These are phyloP conservation scores for Conchocele bisecta DNA, from an alignment of 2,888 invertebrate genomes.

Conservation along the genomic window DNA sequence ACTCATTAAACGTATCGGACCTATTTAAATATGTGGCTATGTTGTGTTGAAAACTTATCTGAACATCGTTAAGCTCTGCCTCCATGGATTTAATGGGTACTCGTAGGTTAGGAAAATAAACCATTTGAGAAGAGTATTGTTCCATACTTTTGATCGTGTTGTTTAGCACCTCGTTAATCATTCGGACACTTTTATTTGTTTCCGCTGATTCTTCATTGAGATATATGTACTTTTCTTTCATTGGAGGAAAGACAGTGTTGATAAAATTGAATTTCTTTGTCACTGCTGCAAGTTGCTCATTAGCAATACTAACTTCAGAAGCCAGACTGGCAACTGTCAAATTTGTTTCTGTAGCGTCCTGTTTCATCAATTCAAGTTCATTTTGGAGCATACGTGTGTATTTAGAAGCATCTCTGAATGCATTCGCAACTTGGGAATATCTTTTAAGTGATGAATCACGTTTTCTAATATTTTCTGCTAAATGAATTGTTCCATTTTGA, in stretches of 20 bases:
- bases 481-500: too few species aligned
- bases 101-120: not conserved
- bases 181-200: not conserved
- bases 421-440: too few species aligned
- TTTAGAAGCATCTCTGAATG: too few species aligned
- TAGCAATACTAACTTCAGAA: not conserved
- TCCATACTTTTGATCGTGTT: not conserved
- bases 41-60: not conserved
- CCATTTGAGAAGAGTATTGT: not conserved
- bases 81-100: not conserved
- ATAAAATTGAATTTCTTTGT: constrained; percentile 27
- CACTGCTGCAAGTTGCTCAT: constrained; percentile 4
- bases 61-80: not conserved
- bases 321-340: not conserved
- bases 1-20: not conserved
- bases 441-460: too few species aligned
- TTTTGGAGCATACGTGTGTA: too few species aligned
- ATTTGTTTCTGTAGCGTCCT: not conserved
- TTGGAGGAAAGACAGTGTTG: constrained; percentile 19
- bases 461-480: too few species aligned
- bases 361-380: not conserved
- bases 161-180: not conserved
- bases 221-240: not conserved
- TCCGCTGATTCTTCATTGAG: not conserved
- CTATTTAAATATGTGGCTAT: not conserved